Evolutionary conservation across 2,888 invertebrate genomes (phyloP).

Genomic region (Orthosia cruda): DNA sequence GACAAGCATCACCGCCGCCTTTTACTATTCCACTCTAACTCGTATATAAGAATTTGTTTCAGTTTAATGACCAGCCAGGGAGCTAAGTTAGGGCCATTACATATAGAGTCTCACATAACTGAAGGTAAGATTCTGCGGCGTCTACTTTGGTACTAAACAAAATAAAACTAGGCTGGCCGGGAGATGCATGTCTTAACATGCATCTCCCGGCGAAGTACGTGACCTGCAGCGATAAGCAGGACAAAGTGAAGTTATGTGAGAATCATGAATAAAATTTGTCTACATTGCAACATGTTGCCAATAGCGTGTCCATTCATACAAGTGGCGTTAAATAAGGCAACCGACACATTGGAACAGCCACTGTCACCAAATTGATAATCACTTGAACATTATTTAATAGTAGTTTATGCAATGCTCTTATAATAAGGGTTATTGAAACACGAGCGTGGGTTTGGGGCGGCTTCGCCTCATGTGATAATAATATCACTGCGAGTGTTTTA

Average conservation of each 20-base stretch:
- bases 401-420: too few species aligned
- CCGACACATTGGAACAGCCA: too few species aligned
- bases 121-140: slow-evolving; percentile 29
- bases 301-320: too few species aligned
- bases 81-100: slow-evolving; percentile 46
- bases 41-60: slow-evolving; percentile 57
- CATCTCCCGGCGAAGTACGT: slow-evolving; percentile 22
- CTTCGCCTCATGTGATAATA: too few species aligned
- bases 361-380: not conserved
- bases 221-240: slow-evolving; percentile 9
- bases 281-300: too few species aligned
- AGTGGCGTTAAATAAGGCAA: too few species aligned
- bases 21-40: slow-evolving; percentile 53
- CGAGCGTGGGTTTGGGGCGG: too few species aligned
- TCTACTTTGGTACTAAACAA: slow-evolving; percentile 11
- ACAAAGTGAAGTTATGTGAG: not conserved
- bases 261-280: too few species aligned
- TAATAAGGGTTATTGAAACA: too few species aligned
- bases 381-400: too few species aligned
- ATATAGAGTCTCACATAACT: slow-evolving; percentile 36
- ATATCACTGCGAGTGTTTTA: too few species aligned
- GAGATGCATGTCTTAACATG: too few species aligned
- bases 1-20: slow-evolving; percentile 36
- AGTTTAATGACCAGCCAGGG: slow-evolving; percentile 43
- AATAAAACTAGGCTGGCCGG: slow-evolving; percentile 29